Base-by-base conservation (phyloP, 2,888 invertebrate genomes). In the Onchidella celtica region DNA sequence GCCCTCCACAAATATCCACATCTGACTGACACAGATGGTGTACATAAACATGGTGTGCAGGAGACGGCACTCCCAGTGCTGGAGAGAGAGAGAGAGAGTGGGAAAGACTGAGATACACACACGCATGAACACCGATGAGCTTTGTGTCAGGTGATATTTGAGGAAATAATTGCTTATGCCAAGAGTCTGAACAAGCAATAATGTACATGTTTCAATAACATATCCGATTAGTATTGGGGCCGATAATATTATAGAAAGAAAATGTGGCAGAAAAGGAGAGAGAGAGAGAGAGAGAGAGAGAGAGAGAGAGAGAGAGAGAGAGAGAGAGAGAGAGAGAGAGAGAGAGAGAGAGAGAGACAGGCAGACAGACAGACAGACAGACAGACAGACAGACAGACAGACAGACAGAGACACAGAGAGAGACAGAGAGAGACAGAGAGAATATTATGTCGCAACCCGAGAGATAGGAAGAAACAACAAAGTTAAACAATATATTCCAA, bases 1-100 rank as follows among this genome's bases (percentile, higher is more conserved):
- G 0, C 95, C 96, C 92, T 96, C 96, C 95, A 96, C 95, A 61
- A 96, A 93, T 65, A 96, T 95, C 96, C 96, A 96, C 32, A 95
- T 95, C 91, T 95, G 95, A 91, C 96, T 96, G 4, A 95, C 95
- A 66, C 95, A 94, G 79, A 95, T 94, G 86, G 95, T 95, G 90
- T 95, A 96, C 91, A 96, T 95, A 94, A 95, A 95, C 27, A 95
- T 86, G 83, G 95, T 95, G 14, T 95, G 95, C 82, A 96, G 93
- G 32, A 95, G 89, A 89, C 95, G 95, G 90, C 96, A 96, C 83
- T 94, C 94, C 95, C 95, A 95, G 88, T 95, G 95, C 92, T 94
- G 94, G 57, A n/a, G 70, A 73, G 61, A 73, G 57, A 73, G 73
- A 73, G 57, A 73, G 73, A 73, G 59, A 59, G 24, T 17, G 59